Percentiles rank a stretch among this genome's conserved stretches.
These are phyloP conservation scores for Tenthredo notha DNA, from an alignment of 2,888 invertebrate genomes.

Conservation along the genomic window DNA sequence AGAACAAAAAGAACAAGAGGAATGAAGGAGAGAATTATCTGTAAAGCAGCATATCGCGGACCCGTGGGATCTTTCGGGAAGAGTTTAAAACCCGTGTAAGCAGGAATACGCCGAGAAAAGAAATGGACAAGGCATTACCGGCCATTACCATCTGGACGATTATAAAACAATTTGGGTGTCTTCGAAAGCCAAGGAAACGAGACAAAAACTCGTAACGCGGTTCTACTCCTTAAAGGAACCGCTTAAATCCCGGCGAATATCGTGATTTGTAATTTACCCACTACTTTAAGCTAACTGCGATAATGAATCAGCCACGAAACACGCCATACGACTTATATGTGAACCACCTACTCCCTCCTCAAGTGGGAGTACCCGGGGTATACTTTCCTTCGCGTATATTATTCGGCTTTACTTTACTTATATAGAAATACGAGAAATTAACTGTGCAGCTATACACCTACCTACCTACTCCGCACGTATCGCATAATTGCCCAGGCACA, in stretches of 20 bases:
- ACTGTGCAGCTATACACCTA: neutral
- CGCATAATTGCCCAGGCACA: conserved; percentile 25
- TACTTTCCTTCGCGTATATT: conserved; percentile 22
- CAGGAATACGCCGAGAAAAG: neutral
- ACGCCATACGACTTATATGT: neutral
- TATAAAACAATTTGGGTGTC: conserved; percentile 43
- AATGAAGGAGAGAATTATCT: neutral
- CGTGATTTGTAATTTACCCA: conserved; percentile 17
- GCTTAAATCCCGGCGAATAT: neutral
- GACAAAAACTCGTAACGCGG: conserved; percentile 20
- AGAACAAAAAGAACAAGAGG: neutral
- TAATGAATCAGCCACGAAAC: conserved; percentile 11
- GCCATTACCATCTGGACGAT: conserved; percentile 36
- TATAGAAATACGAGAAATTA: conserved; percentile 33
- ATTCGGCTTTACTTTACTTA: conserved; percentile 24
- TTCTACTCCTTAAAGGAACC: neutral
- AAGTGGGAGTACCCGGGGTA: neutral
- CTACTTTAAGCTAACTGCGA: neutral
- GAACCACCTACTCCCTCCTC: neutral
- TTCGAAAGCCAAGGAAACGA: neutral
- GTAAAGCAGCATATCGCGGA: neutral
- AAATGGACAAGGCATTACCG: conserved; percentile 17
- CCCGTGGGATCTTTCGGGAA: conserved; percentile 19
- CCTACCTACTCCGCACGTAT: conserved; percentile 23
- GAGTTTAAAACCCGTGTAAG: neutral